phyloP scores from a whole-genome alignment of 2,888 invertebrate species.

The Drymonia ruficornis region DNA sequence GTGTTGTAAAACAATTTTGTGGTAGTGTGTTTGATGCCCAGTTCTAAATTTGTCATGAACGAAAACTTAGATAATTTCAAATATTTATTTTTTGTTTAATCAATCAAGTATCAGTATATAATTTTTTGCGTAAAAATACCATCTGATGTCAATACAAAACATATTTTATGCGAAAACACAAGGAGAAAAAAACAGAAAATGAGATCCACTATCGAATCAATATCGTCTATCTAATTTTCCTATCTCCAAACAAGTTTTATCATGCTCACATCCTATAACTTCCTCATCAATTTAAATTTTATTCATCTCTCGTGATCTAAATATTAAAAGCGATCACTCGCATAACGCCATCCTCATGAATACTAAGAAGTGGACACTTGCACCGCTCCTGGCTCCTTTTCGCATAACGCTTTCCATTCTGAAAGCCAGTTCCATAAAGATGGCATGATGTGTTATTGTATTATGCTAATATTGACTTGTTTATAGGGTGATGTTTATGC shows the following conservation, averaged over 20 bases:
- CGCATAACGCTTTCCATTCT: conserved; percentile 57
- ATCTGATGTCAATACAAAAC: too few species aligned
- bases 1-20: background rate
- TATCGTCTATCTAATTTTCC: conserved; percentile 2
- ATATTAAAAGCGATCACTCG: conserved; percentile 41
- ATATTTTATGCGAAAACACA: too few species aligned
- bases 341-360: conserved; percentile 67
- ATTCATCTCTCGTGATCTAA: conserved; percentile 37
- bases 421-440: conserved; percentile 51
- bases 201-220: background rate
- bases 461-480: conserved; percentile 57
- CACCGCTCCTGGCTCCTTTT: conserved; percentile 67
- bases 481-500: conserved; percentile 49
- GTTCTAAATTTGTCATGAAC: too few species aligned
- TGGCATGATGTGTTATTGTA: conserved; percentile 59
- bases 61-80: background rate
- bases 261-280: conserved; percentile 8
- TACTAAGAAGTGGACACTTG: conserved; percentile 64
- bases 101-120: too few species aligned
- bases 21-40: background rate
- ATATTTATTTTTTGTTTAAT: background rate
- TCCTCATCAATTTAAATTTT: conserved; percentile 36
- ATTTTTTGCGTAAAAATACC: too few species aligned
- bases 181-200: too few species aligned
- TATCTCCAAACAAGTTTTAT: conserved; percentile 2